Conservation (phyloP, 2,113 vertebrate species). For the Pygoscelis adeliae region DNA sequence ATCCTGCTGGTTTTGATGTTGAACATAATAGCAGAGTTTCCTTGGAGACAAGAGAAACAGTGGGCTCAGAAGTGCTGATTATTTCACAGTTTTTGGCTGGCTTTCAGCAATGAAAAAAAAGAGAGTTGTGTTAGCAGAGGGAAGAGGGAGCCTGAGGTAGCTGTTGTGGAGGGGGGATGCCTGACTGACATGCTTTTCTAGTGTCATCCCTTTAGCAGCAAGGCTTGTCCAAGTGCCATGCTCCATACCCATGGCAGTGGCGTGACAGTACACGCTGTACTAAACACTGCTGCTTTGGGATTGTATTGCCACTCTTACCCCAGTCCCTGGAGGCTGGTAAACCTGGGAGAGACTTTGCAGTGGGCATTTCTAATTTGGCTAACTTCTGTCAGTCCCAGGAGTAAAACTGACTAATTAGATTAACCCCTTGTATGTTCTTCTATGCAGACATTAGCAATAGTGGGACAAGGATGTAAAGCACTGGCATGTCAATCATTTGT, state of each 20-base stretch:
- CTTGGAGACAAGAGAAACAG: constrained; percentile 24
- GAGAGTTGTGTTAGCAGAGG: neutral
- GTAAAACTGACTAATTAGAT: constrained; percentile 21
- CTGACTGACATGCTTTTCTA: neutral
- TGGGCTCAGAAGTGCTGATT: neutral
- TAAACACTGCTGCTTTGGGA: neutral
- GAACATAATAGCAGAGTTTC: neutral
- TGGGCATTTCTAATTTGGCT: constrained; percentile 47
- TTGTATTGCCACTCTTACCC: neutral
- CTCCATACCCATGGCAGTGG: rapidly evolving
- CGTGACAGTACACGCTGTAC: neutral
- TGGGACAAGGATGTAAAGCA: neutral
- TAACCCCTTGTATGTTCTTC: neutral
- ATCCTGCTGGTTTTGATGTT: neutral
- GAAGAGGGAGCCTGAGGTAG: neutral
- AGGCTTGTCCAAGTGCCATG: rapidly evolving
- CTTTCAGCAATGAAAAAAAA: neutral
- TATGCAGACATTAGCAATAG: neutral
- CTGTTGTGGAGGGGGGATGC: rapidly evolving
- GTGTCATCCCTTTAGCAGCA: neutral
- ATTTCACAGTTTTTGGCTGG: neutral
- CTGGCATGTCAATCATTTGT: neutral
- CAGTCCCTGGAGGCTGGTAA: neutral
- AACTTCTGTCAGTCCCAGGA: neutral
- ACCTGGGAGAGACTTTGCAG: neutral